phyloP scores from a whole-genome alignment of 23 tunicate species.

The Aplidium turbinatum region DNA sequence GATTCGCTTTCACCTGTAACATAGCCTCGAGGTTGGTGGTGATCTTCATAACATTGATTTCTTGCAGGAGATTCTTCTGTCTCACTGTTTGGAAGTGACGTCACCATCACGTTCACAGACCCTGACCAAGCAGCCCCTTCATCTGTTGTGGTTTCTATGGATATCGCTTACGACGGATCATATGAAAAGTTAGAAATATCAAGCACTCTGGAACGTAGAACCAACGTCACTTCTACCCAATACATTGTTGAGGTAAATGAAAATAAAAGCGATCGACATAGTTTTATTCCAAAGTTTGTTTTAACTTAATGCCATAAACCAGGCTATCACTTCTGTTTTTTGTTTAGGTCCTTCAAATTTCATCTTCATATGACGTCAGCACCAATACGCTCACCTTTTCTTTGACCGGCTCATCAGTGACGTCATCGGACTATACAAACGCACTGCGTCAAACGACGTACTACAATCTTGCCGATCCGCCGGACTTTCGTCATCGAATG shows the following conservation, averaged over 20 bases:
- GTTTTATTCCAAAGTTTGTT: too few relatives aligned
- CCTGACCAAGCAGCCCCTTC: conserved; percentile 3
- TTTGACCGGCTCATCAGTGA: background rate
- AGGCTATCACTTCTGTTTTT: too few relatives aligned
- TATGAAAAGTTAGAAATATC: conserved; percentile 13
- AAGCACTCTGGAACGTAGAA: background rate
- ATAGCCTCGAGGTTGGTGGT: too few relatives aligned
- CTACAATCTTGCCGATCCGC: conserved; percentile 13
- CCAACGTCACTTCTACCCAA: background rate
- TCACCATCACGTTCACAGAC: conserved; percentile 14
- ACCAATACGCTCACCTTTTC: conserved; percentile 4
- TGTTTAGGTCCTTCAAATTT: background rate
- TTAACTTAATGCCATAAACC: too few relatives aligned
- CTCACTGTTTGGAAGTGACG: background rate
- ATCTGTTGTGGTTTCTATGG: background rate
- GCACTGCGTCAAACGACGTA: conserved; percentile 8
- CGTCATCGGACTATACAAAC: conserved; percentile 8
- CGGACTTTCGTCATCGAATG: conserved; percentile 2
- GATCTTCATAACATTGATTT: too few relatives aligned
- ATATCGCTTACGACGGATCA: background rate
- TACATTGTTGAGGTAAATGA: conserved; percentile 8
- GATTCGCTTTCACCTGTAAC: too few relatives aligned
- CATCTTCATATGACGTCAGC: conserved; percentile 24
- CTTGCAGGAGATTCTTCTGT: conserved; percentile 12
- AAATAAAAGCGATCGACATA: background rate